Evolutionary conservation across 2,113 vertebrate species (phyloP).

Genomic region (Gavialis gangeticus): DNA sequence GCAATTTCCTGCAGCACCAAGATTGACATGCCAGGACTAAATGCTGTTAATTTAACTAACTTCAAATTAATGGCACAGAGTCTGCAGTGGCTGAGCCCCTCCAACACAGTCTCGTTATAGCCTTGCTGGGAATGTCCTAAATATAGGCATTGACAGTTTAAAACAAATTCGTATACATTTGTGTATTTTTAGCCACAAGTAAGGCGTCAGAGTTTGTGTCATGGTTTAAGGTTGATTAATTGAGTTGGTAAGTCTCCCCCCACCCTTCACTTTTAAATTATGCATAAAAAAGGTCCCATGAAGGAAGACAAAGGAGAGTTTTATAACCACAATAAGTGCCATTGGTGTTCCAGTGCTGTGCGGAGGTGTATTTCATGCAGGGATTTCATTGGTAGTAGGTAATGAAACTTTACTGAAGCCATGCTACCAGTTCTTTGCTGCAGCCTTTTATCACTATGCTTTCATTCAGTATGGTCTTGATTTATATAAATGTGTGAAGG

Average conservation of each 20-base stretch:
- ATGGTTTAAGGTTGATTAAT: slow-evolving; percentile 86
- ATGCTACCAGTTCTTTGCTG: not conserved
- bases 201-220: slow-evolving; percentile 86
- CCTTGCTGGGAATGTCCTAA: slow-evolving; percentile 85
- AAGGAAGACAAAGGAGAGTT: slow-evolving; percentile 68
- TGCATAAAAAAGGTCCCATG: slow-evolving; percentile 67
- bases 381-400: not conserved
- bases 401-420: not conserved
- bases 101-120: slow-evolving; percentile 91
- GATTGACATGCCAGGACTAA: slow-evolving; percentile 90
- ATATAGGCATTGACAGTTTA: slow-evolving; percentile 87
- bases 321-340: slow-evolving; percentile 57
- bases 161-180: slow-evolving; percentile 84
- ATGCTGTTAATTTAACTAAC: slow-evolving; percentile 92
- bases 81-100: slow-evolving; percentile 81
- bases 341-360: slow-evolving; percentile 36
- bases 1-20: slow-evolving; percentile 89
- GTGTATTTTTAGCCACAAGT: slow-evolving; percentile 84
- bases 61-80: slow-evolving; percentile 87
- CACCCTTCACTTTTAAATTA: slow-evolving; percentile 68
- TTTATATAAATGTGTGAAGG: not conserved
- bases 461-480: not conserved
- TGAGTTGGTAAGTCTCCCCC: slow-evolving; percentile 81
- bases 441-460: not conserved
- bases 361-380: not conserved